phyloP scores from a whole-genome alignment of 2,797 vertebrate species.

The Choloepus didactylus region DNA sequence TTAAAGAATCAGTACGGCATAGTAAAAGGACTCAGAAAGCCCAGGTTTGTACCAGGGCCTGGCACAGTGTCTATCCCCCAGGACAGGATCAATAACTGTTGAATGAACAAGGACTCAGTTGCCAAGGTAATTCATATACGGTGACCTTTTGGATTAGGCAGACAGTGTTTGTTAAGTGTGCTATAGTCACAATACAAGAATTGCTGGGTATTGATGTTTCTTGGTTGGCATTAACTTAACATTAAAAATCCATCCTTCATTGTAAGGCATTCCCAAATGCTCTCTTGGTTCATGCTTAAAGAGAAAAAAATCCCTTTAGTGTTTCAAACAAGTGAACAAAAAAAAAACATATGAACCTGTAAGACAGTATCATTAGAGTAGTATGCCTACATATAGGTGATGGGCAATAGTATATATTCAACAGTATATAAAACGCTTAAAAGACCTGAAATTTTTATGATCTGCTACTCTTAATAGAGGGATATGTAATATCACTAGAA shows the following conservation, averaged over 20 bases:
- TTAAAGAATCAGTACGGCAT: background rate
- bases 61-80: background rate
- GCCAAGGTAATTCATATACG: background rate
- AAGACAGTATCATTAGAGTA: background rate
- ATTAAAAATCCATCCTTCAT: constrained; percentile 7
- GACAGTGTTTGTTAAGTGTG: background rate
- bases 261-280: constrained; percentile 26
- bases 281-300: background rate
- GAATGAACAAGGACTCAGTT: background rate
- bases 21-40: background rate
- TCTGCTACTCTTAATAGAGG: background rate
- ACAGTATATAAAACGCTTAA: background rate
- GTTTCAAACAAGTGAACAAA: background rate
- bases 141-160: constrained; percentile 20
- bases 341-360: background rate
- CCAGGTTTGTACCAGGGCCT: background rate
- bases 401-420: background rate
- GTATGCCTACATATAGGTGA: background rate
- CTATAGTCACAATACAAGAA: background rate
- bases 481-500: background rate
- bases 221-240: background rate
- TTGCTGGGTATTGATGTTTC: background rate
- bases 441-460: background rate
- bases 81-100: background rate
- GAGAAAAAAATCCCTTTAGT: background rate